Conservation (phyloP, 2,113 vertebrate species). For the Apodemus sylvaticus region DNA sequence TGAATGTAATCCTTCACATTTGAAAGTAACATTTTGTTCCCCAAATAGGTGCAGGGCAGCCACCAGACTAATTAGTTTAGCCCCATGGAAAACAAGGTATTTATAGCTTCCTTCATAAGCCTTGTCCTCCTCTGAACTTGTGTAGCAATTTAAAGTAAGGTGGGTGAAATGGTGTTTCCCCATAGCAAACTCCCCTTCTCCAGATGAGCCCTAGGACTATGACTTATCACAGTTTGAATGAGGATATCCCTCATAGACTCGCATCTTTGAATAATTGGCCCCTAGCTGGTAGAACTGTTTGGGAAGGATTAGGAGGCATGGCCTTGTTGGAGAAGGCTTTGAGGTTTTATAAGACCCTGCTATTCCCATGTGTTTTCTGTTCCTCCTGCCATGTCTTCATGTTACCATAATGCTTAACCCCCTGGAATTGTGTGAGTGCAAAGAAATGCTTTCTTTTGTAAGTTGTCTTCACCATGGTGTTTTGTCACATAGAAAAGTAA, state of each 20-base stretch:
- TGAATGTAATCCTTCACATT: constrained; percentile 21
- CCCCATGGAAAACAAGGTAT: background rate
- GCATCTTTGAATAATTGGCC: background rate
- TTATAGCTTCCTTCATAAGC: background rate
- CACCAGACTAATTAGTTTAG: background rate
- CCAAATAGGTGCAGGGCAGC: background rate
- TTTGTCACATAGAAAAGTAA: background rate
- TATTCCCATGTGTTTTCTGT: background rate
- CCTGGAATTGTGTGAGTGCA: background rate
- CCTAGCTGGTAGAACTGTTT: background rate
- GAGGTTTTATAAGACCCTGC: background rate
- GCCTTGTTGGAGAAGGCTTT: background rate
- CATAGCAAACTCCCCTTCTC: too few relatives aligned
- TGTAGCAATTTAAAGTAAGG: background rate
- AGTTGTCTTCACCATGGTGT: background rate
- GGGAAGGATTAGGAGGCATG: background rate
- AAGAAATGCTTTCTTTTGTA: background rate
- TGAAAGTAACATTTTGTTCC: constrained; percentile 43
- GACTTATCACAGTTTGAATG: background rate
- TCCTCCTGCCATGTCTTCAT: background rate
- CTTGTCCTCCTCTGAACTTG: background rate
- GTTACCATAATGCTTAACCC: background rate
- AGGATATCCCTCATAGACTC: background rate
- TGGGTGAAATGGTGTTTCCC: background rate
- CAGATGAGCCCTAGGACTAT: background rate